Base-by-base conservation (phyloP, 2,113 vertebrate genomes). In the Myrmecophaga tridactyla region DNA sequence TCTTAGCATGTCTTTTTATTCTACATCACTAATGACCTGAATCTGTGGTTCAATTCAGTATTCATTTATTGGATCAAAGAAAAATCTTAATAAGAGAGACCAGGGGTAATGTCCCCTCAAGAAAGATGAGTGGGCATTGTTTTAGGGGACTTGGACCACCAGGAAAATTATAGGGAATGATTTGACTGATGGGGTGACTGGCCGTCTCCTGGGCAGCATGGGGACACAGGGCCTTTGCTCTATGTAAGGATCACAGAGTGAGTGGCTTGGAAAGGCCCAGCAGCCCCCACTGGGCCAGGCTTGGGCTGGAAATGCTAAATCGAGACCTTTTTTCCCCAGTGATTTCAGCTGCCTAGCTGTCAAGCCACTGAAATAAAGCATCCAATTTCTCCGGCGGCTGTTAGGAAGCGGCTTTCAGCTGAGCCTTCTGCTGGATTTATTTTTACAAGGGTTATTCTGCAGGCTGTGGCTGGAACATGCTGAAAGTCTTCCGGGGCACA, bases 351-450 rank as follows among this genome's bases (percentile, higher is more conserved):
- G 31, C 21, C 67, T 13, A 34, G 86, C 34, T 70, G 48, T 73
- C 76, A 77, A 89, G 63, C 73, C 31, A n/a, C 67, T 63, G 46
- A 97, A 91, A 75, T 84, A 76, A 86, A 84, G 48, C 84, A 72
- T 85, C 76, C 94, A 96, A 90, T 96, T 92, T 87, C 80, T 67
- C 81, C 88, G 70, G 76, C 84, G 43, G 60, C 58, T 81, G 94
- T 87, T 77, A 94, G 85, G n/a, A 88, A 75, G 65, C 7, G 65
- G 56, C 95, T 94, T 69, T 81, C 77, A 92, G 62, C 69, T 15
- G 75, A 72, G 58, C 58, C 75, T 83, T 56, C 31, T 78, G 86
- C 12, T 94, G 81, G 70, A 62, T 81, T 95, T 96, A 95, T 69
- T 94, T 97, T 80, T 89, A 18, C 82, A 96, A 84, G 70, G 90